phyloP scores from a whole-genome alignment of 2,888 invertebrate genomes.

The Bursaphelenchus okinawaensis region DNA sequence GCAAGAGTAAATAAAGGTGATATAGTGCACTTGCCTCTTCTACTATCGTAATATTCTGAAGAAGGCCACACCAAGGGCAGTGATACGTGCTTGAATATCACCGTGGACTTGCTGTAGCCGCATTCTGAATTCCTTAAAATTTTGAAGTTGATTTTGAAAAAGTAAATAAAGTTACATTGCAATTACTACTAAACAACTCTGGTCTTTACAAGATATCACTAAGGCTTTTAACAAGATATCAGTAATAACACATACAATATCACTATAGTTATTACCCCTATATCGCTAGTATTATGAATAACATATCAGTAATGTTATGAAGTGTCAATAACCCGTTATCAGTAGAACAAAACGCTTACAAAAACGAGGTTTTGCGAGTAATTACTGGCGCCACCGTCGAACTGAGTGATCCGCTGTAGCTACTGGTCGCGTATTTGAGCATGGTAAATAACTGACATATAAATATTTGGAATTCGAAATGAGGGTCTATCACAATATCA shows the following conservation, averaged over 20 bases:
- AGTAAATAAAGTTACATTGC: neutral
- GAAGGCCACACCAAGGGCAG: constrained; percentile 33
- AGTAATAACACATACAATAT: no score
- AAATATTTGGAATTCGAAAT: neutral
- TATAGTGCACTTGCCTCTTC: constrained; percentile 20
- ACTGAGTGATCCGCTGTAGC: neutral
- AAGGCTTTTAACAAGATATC: no score
- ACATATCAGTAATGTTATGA: neutral
- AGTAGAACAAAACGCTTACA: neutral
- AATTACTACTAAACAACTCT: no score
- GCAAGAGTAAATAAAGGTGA: neutral
- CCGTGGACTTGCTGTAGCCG: constrained; percentile 28
- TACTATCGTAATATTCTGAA: constrained; percentile 29
- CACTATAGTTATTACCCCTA: no score
- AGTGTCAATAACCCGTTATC: no score
- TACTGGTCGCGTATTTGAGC: neutral
- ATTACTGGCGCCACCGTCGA: constrained; percentile 13
- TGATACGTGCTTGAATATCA: constrained; percentile 26
- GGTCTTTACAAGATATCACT: no score
- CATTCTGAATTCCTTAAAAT: constrained; percentile 10
- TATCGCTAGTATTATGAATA: no score
- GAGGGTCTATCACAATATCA: neutral
- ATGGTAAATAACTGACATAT: neutral
- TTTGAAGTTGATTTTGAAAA: neutral
- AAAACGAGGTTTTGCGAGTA: constrained; percentile 9